Percentiles rank a stretch among this genome's conserved stretches.
phyloP scores from a whole-genome alignment of 1,140 invertebrate genomes.

The Aradophagus sp. region DNA sequence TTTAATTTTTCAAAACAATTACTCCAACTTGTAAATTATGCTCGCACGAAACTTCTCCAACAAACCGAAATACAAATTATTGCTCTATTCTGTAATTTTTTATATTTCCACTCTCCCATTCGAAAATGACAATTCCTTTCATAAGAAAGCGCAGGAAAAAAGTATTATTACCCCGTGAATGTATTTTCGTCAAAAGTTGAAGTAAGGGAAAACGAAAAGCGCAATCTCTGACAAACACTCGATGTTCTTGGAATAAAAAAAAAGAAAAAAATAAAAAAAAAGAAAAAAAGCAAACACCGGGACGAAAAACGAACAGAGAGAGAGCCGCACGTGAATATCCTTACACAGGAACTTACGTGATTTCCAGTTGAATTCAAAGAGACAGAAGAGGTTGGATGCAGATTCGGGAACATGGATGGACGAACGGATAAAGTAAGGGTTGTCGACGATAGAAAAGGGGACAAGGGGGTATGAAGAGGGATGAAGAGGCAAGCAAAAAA shows the following conservation, averaged over 20 bases:
- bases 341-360: slow-evolving; percentile 52
- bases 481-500: slow-evolving; percentile 45
- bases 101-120: too few relatives aligned
- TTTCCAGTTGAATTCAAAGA: slow-evolving; percentile 57
- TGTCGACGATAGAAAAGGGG: slow-evolving; percentile 28
- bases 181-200: slow-evolving; percentile 8
- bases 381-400: slow-evolving; percentile 54
- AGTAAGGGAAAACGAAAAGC: slow-evolving; percentile 47
- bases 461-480: slow-evolving; percentile 4
- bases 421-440: slow-evolving; percentile 54
- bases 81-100: too few relatives aligned
- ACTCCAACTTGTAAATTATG: too few relatives aligned
- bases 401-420: slow-evolving; percentile 52
- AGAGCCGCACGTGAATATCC: slow-evolving; percentile 31
- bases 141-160: slow-evolving; percentile 10
- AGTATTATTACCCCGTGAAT: slow-evolving; percentile 12
- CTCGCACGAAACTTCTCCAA: too few relatives aligned
- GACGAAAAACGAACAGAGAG: too few relatives aligned
- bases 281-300: slow-evolving; percentile 4
- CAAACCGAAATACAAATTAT: too few relatives aligned
- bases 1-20: too few relatives aligned
- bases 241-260: slow-evolving; percentile 42
- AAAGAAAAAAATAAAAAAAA: slow-evolving; percentile 22
- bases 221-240: slow-evolving; percentile 47
- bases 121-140: too few relatives aligned